Evolutionary conservation across 2,888 invertebrate species (phyloP).

Genomic region (Drosophila ustulata): DNA sequence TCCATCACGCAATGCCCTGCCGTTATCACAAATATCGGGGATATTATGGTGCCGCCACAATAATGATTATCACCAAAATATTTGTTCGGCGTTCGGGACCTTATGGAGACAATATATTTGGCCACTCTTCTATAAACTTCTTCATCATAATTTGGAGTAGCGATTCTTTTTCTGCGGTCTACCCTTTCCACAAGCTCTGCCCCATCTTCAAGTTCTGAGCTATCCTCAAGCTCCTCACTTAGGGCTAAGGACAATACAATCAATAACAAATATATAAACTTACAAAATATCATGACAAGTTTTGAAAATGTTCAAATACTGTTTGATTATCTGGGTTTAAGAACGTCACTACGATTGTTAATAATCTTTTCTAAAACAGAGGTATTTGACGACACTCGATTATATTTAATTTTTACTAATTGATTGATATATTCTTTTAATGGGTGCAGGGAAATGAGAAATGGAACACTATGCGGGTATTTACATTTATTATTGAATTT

Average conservation of each 20-base stretch:
- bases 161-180: slow-evolving; percentile 45
- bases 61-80: slow-evolving; percentile 68
- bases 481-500: not conserved
- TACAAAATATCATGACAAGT: slow-evolving; percentile 6
- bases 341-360: not conserved
- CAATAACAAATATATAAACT: not conserved
- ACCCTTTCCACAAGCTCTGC: too few relatives aligned
- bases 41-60: slow-evolving; percentile 58
- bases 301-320: not conserved
- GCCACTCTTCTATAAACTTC: not conserved
- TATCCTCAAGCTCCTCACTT: not conserved
- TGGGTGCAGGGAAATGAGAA: slow-evolving; percentile 3
- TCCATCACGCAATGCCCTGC: slow-evolving; percentile 62
- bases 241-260: not conserved
- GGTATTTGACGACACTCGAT: too few relatives aligned
- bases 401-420: too few relatives aligned
- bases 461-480: slow-evolving; percentile 15
- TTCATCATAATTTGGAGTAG: slow-evolving; percentile 28
- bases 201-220: not conserved
- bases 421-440: not conserved
- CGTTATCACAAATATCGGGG: slow-evolving; percentile 48
- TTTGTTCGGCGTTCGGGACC: slow-evolving; percentile 51
- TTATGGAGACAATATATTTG: slow-evolving; percentile 59
- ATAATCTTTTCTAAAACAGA: not conserved
- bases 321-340: not conserved